These are phyloP conservation scores for Metridium senile DNA, from an alignment of 92 coral and sea anemone genomes.

Conservation along the genomic window DNA sequence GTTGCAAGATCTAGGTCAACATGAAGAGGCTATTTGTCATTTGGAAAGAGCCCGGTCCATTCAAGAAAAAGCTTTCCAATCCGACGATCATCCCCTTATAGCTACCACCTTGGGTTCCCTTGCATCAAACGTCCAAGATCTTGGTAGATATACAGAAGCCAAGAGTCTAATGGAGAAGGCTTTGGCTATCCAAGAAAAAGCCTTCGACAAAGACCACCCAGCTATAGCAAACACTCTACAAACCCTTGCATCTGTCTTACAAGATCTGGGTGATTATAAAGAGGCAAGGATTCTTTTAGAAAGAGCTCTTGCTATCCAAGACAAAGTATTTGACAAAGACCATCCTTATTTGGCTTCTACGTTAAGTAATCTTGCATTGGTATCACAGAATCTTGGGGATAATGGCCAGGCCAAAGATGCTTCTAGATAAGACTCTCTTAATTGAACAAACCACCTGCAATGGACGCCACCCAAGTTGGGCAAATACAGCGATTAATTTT, in stretches of 20 bases:
- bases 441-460: neutral
- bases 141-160: constrained; percentile 13
- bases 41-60: constrained; percentile 12
- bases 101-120: neutral
- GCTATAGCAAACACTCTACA: constrained; percentile 4
- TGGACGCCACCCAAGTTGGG: neutral
- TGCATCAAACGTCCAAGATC: neutral
- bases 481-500: neutral
- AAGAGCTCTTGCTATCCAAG: neutral
- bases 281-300: constrained; percentile 11
- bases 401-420: neutral
- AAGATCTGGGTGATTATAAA: constrained; percentile 6
- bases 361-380: neutral
- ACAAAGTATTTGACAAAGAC: neutral
- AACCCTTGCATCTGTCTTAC: constrained; percentile 6
- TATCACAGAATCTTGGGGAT: neutral
- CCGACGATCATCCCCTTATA: constrained; percentile 8
- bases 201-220: constrained; percentile 16
- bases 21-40: constrained; percentile 1
- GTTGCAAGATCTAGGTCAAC: neutral
- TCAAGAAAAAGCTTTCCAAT: constrained; percentile 1
- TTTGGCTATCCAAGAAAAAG: constrained; percentile 15
- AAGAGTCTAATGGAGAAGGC: constrained; percentile 2
- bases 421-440: neutral
- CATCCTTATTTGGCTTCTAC: neutral